A percentile compares a stretch with the other conserved stretches of the same genome.
Evolutionary conservation across 2,113 vertebrate species (phyloP).

Genomic region (Amphiprion ocellaris): DNA sequence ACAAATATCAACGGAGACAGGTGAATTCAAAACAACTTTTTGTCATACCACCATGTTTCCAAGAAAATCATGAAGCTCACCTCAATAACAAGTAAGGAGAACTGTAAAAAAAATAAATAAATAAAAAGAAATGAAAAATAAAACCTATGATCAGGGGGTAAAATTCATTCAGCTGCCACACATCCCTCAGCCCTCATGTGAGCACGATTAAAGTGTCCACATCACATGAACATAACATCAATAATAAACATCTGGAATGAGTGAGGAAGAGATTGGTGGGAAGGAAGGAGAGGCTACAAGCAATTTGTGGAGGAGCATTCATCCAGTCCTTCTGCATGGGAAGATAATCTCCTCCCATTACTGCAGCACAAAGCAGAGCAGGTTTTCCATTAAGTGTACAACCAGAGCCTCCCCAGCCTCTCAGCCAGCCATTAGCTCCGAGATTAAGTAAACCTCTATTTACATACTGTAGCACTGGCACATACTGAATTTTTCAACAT

Average conservation of each 20-base stretch:
- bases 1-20: not conserved
- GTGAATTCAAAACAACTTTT: not conserved
- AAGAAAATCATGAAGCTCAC: not conserved
- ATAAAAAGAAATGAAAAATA: conserved; percentile 2
- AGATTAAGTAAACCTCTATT: conserved; percentile 73
- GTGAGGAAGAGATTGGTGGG: conserved; percentile 16
- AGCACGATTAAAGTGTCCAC: conserved; percentile 44
- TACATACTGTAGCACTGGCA: conserved; percentile 49
- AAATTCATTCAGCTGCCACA: not conserved
- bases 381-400: conserved; percentile 79
- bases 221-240: conserved; percentile 37
- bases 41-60: not conserved
- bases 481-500: conserved; percentile 43
- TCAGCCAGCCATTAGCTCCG: conserved; percentile 63
- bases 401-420: conserved; percentile 58
- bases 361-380: conserved; percentile 72
- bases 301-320: conserved; percentile 73
- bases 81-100: not conserved
- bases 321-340: conserved; percentile 70
- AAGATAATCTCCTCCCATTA: conserved; percentile 82
- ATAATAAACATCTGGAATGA: conserved; percentile 60
- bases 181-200: not conserved
- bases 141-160: conserved; percentile 14
- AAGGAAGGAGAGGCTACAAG: conserved; percentile 44
- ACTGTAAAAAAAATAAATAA: not conserved